phyloP scores from a whole-genome alignment of 1,140 invertebrate genomes.

The Caenorhabditis briggsae region DNA sequence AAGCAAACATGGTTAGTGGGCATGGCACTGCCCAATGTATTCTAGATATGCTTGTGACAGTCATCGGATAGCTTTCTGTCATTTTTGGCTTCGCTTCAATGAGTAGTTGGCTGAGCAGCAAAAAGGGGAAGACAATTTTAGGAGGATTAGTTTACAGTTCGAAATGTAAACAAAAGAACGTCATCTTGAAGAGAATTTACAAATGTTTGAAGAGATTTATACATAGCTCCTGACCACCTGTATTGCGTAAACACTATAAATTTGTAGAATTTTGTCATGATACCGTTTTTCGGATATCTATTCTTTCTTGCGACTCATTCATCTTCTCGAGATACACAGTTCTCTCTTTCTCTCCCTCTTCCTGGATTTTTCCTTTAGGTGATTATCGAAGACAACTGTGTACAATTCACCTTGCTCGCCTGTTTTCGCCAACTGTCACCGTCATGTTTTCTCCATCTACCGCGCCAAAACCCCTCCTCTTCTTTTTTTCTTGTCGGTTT shows the following conservation, averaged over 20 bases:
- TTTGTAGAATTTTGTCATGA: no score
- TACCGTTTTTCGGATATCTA: no score
- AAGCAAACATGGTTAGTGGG: slow-evolving; percentile 50
- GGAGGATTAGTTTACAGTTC: no score
- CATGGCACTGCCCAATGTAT: background rate
- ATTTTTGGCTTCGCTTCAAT: background rate
- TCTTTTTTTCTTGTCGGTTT: slow-evolving; percentile 23
- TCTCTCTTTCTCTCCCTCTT: background rate
- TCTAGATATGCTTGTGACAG: slow-evolving; percentile 30
- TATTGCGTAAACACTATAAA: no score
- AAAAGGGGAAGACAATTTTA: no score
- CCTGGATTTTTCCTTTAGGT: slow-evolving; percentile 24
- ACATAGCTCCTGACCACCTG: no score
- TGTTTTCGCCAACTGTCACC: slow-evolving; percentile 54
- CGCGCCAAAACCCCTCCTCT: slow-evolving; percentile 27
- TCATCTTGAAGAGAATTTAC: no score
- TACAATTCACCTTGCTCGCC: slow-evolving; percentile 48
- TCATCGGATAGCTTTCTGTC: slow-evolving; percentile 21
- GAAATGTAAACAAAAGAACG: no score
- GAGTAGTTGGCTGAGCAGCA: no score
- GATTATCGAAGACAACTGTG: slow-evolving; percentile 41
- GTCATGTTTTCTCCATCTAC: slow-evolving; percentile 55
- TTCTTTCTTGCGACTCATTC: no score
- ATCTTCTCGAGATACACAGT: no score
- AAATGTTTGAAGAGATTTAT: no score